Base-by-base conservation (phyloP, 2,888 invertebrate genomes). In the Nymphalis urticae region DNA sequence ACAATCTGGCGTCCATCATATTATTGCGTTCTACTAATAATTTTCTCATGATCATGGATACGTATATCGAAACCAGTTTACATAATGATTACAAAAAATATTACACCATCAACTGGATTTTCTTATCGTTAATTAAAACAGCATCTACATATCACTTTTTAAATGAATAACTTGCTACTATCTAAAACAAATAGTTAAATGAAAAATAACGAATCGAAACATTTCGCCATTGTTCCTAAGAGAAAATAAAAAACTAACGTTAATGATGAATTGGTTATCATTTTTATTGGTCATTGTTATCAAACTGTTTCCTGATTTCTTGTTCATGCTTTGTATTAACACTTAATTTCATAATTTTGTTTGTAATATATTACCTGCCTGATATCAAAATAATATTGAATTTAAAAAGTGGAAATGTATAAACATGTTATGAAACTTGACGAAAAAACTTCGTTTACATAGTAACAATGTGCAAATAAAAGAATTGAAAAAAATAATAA, bases 1-100 rank as follows among this genome's bases (percentile, higher is more conserved):
- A 71, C 74, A 77, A 56, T 68, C 65, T 69, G 59, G 65, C 69
- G 63, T 68, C 66, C 62, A 68, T 70, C 61, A 75, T 64, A 69
- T 75, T 76, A 79, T 75, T 80, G 77, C 79, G 80, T 84, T 81
- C 77, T 78, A 80, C 78, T 79, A 36, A 76, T 74, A 80, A 81
- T 83, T 80, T 82, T 84, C 80, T 80, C 80, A 82, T 80, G 76
- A 70, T 77, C 68, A 66, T 32, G 65, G 61, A 62, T 59, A 68
- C 72, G 70, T 76, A 21, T 66, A 17, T 73, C 74, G 77, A 80
- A 85, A 85, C 83, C 83, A 77, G 81, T 78, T 72, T 74, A 63
- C 48, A 36, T 66, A 72, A 61, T 64, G 61, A 66, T 61, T 64
- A 56, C 32, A 56, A 48, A 62, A 58, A 58, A 19, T 19, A 63